These are phyloP conservation scores for Orientallactaga sibirica DNA, from an alignment of 2,797 vertebrate species.

Conservation along the genomic window DNA sequence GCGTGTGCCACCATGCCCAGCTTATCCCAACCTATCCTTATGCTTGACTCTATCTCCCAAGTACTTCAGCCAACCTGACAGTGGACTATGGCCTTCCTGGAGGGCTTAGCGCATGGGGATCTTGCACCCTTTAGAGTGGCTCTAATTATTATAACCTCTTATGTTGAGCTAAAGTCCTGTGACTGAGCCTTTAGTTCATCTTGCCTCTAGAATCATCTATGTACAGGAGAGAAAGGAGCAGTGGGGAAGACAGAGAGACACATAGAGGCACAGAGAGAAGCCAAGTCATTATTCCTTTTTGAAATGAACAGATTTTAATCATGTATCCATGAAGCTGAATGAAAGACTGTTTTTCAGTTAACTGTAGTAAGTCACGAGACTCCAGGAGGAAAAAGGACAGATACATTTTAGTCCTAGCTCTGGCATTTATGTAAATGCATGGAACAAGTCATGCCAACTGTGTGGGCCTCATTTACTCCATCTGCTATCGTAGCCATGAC, in stretches of 20 bases:
- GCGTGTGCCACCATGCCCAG: no score
- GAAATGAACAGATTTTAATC: conserved; percentile 45
- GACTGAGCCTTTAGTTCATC: neutral
- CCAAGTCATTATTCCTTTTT: neutral
- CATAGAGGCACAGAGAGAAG: no score
- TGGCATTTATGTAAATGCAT: neutral
- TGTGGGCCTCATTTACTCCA: conserved; percentile 17
- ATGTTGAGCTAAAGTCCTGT: conserved; percentile 5
- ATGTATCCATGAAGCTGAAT: conserved; percentile 30
- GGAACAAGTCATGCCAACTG: neutral
- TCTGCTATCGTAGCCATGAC: neutral
- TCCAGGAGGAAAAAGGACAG: neutral
- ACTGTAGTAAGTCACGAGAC: neutral
- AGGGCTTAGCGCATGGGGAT: neutral
- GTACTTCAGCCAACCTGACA: neutral
- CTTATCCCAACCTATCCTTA: neutral
- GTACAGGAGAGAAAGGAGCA: neutral
- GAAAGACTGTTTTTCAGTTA: neutral
- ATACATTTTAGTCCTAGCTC: neutral
- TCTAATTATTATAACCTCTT: neutral
- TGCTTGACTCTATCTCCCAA: neutral
- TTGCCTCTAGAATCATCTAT: neutral
- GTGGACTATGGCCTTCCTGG: neutral
- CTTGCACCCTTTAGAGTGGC: neutral
- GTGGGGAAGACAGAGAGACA: no score